phyloP scores from a whole-genome alignment of 2,888 invertebrate genomes.

The Stenoptilia bipunctidactyla region DNA sequence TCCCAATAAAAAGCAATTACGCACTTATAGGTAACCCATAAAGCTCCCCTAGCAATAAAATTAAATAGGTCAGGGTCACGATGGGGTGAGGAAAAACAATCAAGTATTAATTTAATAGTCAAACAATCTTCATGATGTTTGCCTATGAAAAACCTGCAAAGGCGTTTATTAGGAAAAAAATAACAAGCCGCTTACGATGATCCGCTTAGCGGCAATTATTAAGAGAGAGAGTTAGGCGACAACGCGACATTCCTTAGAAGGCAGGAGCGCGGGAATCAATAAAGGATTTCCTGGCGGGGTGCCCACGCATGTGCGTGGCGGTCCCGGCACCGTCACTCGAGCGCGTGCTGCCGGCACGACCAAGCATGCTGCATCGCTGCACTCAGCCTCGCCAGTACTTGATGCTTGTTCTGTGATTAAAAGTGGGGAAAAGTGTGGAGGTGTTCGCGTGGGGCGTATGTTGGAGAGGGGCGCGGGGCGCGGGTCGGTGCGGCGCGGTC shows the following conservation, averaged over 20 bases:
- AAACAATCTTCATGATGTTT: conserved; percentile 11
- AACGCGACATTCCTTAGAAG: conserved; percentile 66
- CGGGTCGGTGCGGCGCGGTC: conserved; percentile 23
- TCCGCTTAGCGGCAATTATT: conserved; percentile 50
- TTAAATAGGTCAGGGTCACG: too few species aligned
- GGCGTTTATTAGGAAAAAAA: conserved; percentile 31
- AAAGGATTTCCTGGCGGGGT: conserved; percentile 69
- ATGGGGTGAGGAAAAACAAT: too few species aligned
- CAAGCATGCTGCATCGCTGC: neutral
- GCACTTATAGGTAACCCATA: too few species aligned
- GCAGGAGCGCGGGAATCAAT: conserved; percentile 68
- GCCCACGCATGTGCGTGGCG: conserved; percentile 70
- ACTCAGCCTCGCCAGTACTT: too few species aligned
- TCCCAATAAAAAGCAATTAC: too few species aligned
- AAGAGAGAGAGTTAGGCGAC: conserved; percentile 52
- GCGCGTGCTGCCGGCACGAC: neutral
- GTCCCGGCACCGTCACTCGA: conserved; percentile 5
- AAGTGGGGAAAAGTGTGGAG: neutral
- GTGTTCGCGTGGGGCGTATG: neutral
- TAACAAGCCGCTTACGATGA: conserved; percentile 35
- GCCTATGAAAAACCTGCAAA: conserved; percentile 16
- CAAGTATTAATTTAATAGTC: conserved; percentile 8
- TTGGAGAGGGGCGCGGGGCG: conserved; percentile 16
- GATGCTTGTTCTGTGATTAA: too few species aligned
- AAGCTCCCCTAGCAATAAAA: too few species aligned